Percentiles rank a stretch among this genome's conserved stretches.
Conservation (phyloP, 2,888 invertebrate species). For the Notodonta ziczac region DNA sequence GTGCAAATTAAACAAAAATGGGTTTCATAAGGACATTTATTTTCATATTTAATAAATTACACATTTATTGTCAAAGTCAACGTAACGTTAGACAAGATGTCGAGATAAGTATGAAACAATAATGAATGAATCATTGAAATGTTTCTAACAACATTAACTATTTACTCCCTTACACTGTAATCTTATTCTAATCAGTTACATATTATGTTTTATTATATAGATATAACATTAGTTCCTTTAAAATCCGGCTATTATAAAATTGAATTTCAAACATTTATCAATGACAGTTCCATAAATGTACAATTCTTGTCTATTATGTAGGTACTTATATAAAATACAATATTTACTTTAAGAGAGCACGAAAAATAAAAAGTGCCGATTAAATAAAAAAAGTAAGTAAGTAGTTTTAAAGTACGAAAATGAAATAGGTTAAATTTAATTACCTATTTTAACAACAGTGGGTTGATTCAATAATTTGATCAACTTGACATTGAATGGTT, state of each 20-base stretch:
- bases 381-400: too few species aligned
- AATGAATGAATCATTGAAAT: constrained; percentile 47
- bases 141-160: constrained; percentile 41
- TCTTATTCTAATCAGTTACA: constrained; percentile 46
- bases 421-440: too few species aligned
- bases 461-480: neutral
- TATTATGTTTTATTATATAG: neutral
- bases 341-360: too few species aligned
- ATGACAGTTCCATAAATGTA: constrained; percentile 8
- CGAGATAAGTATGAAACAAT: constrained; percentile 51
- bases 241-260: too few species aligned
- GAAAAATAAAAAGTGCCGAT: too few species aligned
- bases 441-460: too few species aligned
- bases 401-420: too few species aligned
- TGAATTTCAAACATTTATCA: too few species aligned
- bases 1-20: constrained; percentile 27
- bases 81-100: constrained; percentile 75
- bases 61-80: constrained; percentile 85
- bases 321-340: too few species aligned
- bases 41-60: constrained; percentile 72
- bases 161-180: constrained; percentile 32
- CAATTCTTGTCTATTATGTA: neutral
- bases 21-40: constrained; percentile 69
- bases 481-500: too few species aligned
- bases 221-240: too few species aligned